Evolutionary conservation across 2,113 vertebrate species (phyloP), one percentile per base, ranked within the genome.

Genomic region (Hypomesus transpacificus): DNA sequence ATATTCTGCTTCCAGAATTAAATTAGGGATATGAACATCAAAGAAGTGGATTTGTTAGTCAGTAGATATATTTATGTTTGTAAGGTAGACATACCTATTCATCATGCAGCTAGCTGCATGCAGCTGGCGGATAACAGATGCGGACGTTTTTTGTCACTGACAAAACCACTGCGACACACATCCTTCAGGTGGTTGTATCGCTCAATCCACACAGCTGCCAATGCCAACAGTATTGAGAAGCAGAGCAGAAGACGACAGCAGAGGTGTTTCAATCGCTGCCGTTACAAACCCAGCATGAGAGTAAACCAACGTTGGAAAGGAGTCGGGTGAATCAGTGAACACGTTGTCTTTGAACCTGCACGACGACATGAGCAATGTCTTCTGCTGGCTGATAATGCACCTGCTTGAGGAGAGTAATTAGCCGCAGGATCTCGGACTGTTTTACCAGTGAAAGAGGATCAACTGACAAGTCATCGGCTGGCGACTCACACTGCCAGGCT

Each of bases 371-470:
- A 77, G 50, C 17, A n/a, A 53, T n/a, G 18, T 67, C 51, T 21
- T 72, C 22, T 34, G 18, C 56, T 71, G 54, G 54, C 4, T 4
- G 50, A 66, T 70, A 56, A 74, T 54, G 54, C 4, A 20, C 20
- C 39, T n/a, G 54, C 52, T 60, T 75, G 16, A 70, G 46, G 14
- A 57, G 17, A 61, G 70, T 66, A 67, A 28, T 52, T 67, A 34
- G 54, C 57, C 61, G 68, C 57, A 26, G 76, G 18, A 51, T 51
- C 46, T 52, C 61, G 16, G 60, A 63, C 60, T 18, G 26, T 63
- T 63, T 31, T 28, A 28, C 26, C 20, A 22, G 11, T 53, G 13
- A 58, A 22, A 22, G 3, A 58, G 2, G 20, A 58, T n/a, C 20
- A 21, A 21, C 5, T 58, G 20, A 22, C n/a, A 21, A 21, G n/a